Evolutionary conservation across 1,140 invertebrate species (phyloP), one percentile per base, ranked within the genome.

Genomic region (Trichomalopsis sarcophagae): DNA sequence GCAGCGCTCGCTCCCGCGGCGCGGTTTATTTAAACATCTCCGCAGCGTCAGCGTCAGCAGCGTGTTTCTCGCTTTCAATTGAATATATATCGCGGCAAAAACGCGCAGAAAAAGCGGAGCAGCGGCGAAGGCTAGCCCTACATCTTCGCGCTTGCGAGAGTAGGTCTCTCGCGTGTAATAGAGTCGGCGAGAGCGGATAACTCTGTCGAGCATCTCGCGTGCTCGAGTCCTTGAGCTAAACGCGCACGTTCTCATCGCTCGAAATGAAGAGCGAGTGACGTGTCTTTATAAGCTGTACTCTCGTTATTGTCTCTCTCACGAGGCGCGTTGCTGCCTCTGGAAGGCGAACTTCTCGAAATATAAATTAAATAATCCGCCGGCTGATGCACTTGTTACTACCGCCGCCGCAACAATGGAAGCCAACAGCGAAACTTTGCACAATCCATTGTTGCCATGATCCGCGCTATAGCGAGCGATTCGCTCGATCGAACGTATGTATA

Each of bases 191-290:
- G 4, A 68, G 73, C n/a, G 36, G 55, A 68, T 77, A 69, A 77
- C 62, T 68, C 74, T 30, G 68, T 77, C 50, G 68, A 84, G 47
- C 82, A 36, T n/a, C 50, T 75, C 47, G 55, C 11, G 21, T 4
- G 2, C 13, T 14, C 1, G 21, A 68, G 75, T 78, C 73, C 82
- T 77, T 78, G 82, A 77, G 62, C 62, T 77, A 84, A 83, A 84
- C 82, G 33, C 82, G 33, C 74, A 47, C 55, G 44, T 76, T 82
- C 81, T 82, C 80, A 71, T 73, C 14, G 62, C 30, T 81, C 17
- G 21, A 47, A 81, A 81, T 73, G 36, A 73, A 69, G 68, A 81
- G 79, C 27, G 17, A 81, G 23, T 74, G 68, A 82, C 69, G 69
- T 74, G 71, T 68, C 78, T 6, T 62, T n/a, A n/a, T 62, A 13